phyloP scores from a whole-genome alignment of 2,113 vertebrate species.

The Dermatemys mawii region DNA sequence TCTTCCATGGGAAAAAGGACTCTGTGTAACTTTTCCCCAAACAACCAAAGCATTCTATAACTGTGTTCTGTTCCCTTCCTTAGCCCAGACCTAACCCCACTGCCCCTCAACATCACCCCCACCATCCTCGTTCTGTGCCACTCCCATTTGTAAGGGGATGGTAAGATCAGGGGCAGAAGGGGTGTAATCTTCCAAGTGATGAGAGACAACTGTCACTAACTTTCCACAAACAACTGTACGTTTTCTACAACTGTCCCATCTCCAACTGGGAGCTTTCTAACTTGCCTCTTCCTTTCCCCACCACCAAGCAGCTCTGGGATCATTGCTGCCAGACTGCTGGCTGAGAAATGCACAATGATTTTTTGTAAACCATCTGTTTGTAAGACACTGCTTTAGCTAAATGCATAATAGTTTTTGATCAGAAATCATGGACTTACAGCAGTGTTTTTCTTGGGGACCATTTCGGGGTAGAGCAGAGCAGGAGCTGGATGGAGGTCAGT shows the following conservation, averaged over 20 bases:
- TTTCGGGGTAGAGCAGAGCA: not conserved
- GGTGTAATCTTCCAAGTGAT: no score
- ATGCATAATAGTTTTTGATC: not conserved
- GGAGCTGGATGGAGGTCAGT: not conserved
- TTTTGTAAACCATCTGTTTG: not conserved
- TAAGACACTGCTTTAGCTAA: not conserved
- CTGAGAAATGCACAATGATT: not conserved
- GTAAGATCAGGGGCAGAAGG: no score
- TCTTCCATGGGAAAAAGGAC: no score
- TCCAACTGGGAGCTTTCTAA: not conserved
- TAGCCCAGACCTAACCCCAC: no score
- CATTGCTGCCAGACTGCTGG: not conserved
- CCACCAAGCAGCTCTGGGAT: not conserved
- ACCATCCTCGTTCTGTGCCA: no score
- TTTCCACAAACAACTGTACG: no score
- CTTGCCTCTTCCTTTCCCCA: not conserved
- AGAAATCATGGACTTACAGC: not conserved
- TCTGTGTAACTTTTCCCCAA: no score
- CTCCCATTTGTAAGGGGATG: no score
- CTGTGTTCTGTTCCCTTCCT: no score
- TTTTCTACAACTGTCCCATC: not conserved
- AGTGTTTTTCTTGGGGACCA: not conserved
- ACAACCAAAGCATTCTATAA: no score
- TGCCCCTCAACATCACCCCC: no score
- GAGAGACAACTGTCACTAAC: no score